Evolutionary conservation across 2,797 vertebrate species (phyloP).

Genomic region (Poecilia velifera): DNA sequence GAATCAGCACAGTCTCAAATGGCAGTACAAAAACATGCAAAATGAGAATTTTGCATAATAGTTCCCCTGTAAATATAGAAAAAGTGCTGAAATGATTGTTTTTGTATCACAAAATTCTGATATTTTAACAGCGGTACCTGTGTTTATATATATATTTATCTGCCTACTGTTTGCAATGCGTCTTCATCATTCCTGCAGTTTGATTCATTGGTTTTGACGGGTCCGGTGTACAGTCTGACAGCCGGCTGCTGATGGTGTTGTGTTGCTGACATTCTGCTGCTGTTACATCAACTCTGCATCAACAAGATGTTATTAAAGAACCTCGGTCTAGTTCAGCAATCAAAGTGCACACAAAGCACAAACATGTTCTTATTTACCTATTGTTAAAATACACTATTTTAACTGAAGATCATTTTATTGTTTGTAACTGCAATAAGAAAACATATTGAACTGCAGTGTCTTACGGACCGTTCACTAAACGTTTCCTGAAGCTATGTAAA

Average conservation of each 20-base stretch:
- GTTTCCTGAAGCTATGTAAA: slow-evolving; percentile 47
- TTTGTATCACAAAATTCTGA: not conserved
- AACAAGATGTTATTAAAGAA: slow-evolving; percentile 21
- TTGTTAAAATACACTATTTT: not conserved
- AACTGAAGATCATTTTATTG: slow-evolving; percentile 8
- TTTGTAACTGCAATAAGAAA: not conserved
- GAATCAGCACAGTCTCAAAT: no score
- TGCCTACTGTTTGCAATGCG: not conserved
- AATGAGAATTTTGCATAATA: no score
- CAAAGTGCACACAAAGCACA: not conserved
- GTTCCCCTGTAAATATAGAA: not conserved
- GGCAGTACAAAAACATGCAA: no score
- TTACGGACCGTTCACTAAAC: slow-evolving; percentile 2
- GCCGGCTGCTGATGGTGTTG: slow-evolving; percentile 22
- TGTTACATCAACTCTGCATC: slow-evolving; percentile 25
- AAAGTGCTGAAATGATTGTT: not conserved
- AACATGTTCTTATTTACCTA: not conserved
- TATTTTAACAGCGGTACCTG: not conserved
- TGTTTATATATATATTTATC: not conserved
- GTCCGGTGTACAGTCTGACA: slow-evolving; percentile 25
- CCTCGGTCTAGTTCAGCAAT: not conserved
- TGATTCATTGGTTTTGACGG: not conserved
- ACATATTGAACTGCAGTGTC: slow-evolving; percentile 7
- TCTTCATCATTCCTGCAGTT: not conserved
- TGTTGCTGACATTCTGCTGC: slow-evolving; percentile 31